Evolutionary conservation across 2,797 vertebrate genomes (phyloP).

Genomic region (Perodicticus potto): DNA sequence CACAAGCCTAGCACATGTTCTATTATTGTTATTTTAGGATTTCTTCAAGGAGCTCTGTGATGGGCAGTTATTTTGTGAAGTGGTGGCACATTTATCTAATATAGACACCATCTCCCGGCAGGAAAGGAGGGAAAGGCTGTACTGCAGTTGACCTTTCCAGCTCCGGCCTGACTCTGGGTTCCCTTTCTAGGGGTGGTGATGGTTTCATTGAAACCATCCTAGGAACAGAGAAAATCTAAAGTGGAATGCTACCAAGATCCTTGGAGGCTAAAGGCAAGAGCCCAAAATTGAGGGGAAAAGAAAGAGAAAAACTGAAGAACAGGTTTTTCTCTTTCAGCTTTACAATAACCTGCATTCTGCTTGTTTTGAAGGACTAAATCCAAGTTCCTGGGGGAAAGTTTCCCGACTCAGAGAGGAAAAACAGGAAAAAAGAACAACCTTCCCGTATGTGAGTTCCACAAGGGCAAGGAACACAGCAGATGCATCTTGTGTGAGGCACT

Average conservation of each 20-base stretch:
- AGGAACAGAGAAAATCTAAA: constrained; percentile 23
- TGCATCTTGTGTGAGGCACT: neutral
- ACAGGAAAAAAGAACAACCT: neutral
- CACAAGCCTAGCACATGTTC: constrained; percentile 58
- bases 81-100: neutral
- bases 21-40: constrained; percentile 66
- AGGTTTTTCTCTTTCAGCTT: neutral
- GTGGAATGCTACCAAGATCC: neutral
- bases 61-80: constrained; percentile 59
- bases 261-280: neutral
- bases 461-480: neutral
- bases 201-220: constrained; percentile 4
- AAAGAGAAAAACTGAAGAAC: neutral
- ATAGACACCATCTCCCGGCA: neutral
- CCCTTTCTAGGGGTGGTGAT: neutral
- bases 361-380: neutral
- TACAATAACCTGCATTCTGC: neutral
- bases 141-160: neutral
- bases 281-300: neutral
- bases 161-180: neutral
- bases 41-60: constrained; percentile 65
- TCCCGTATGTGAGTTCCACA: neutral
- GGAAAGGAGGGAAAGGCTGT: neutral
- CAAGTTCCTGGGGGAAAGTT: neutral
- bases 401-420: neutral